Conservation (phyloP, 2,113 vertebrate species). For the Syngnathoides biaculeatus region DNA sequence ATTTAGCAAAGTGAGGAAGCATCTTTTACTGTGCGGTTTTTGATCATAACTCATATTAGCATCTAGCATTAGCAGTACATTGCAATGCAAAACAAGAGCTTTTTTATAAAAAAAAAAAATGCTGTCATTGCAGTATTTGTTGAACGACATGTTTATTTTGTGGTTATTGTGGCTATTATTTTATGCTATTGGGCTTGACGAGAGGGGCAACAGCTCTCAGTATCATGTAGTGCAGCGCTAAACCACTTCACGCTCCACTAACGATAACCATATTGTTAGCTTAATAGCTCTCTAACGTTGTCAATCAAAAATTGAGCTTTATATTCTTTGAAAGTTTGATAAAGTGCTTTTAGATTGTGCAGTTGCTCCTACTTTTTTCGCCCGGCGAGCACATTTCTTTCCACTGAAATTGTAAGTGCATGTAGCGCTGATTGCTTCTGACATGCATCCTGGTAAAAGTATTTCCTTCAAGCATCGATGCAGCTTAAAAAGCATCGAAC, state of each 20-base stretch:
- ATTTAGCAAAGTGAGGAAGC: background rate
- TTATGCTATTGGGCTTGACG: background rate
- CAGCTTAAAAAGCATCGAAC: constrained; percentile 24
- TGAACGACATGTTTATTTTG: constrained; percentile 4
- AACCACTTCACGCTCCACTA: background rate
- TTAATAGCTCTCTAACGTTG: background rate
- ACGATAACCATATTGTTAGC: background rate
- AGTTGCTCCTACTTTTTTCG: background rate
- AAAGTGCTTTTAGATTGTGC: background rate
- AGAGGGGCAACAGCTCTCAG: background rate
- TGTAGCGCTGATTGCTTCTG: constrained; percentile 14
- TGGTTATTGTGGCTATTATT: background rate
- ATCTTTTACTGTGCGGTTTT: background rate
- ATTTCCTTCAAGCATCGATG: constrained; percentile 9
- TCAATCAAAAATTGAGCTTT: background rate
- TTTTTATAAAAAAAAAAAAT: no score
- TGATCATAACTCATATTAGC: background rate
- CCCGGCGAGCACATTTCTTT: background rate
- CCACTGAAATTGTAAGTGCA: constrained; percentile 19
- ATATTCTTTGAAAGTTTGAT: no score
- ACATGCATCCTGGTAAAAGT: constrained; percentile 14
- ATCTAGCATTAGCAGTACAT: background rate
- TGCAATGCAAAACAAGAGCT: background rate
- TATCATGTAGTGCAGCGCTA: background rate
- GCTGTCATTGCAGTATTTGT: background rate